phyloP scores from a whole-genome alignment of 23 tunicate genomes.

The Halocynthia roretzi region DNA sequence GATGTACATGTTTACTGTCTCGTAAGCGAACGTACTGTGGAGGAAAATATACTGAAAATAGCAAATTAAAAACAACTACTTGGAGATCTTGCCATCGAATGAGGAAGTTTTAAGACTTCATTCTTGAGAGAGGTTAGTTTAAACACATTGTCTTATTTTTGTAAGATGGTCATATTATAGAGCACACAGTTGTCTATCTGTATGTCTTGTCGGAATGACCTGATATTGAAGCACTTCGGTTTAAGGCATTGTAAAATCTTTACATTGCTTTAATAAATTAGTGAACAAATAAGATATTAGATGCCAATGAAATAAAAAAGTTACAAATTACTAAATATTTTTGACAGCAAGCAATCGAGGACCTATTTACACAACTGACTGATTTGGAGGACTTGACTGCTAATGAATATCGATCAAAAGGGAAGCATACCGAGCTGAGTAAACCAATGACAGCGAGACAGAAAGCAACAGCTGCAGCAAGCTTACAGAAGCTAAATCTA shows the following conservation, averaged over 20 bases:
- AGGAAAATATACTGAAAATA: constrained; percentile 92
- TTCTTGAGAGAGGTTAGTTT: constrained; percentile 67
- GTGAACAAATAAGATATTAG: too few species aligned
- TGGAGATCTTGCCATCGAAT: constrained; percentile 89
- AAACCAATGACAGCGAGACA: constrained; percentile 49
- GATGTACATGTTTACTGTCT: constrained; percentile 94
- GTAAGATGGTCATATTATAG: constrained; percentile 18
- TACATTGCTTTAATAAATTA: not conserved
- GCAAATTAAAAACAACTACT: constrained; percentile 95
- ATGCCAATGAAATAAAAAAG: too few species aligned
- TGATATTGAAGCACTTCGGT: constrained; percentile 1
- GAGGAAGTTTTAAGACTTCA: constrained; percentile 87
- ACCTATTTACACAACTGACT: constrained; percentile 63
- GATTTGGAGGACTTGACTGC: constrained; percentile 45
- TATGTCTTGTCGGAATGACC: constrained; percentile 24
- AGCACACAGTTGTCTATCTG: not conserved
- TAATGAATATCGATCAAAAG: not conserved
- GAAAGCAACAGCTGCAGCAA: constrained; percentile 60
- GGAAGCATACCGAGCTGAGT: not conserved
- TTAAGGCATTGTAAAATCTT: not conserved
- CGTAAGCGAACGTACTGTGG: constrained; percentile 81
- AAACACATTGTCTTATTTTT: not conserved
- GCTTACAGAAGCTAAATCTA: not conserved
- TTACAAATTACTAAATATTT: too few species aligned
- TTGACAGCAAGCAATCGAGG: constrained; percentile 37